phyloP scores from a whole-genome alignment of 1,140 invertebrate species.

The Megathymus violae region DNA sequence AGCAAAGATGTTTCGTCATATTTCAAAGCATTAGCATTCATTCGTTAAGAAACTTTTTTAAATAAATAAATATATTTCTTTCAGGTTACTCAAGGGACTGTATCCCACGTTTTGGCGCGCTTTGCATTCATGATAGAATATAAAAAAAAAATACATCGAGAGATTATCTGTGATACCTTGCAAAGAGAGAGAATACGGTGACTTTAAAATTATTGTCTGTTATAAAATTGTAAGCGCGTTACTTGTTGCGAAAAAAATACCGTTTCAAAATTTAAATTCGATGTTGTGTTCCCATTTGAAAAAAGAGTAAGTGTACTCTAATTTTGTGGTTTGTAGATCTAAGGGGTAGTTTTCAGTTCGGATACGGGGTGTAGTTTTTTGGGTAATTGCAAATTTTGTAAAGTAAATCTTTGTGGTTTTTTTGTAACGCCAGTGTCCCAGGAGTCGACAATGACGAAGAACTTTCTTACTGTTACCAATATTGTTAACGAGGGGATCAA shows the following conservation, averaged over 20 bases:
- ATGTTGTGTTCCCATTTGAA: slow-evolving; percentile 61
- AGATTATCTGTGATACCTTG: slow-evolving; percentile 70
- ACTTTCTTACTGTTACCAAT: slow-evolving; percentile 83
- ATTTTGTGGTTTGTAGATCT: slow-evolving; percentile 36
- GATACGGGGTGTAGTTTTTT: slow-evolving; percentile 34
- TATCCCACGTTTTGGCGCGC: slow-evolving; percentile 2
- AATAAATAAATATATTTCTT: slow-evolving; percentile 19
- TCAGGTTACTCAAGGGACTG: slow-evolving; percentile 15
- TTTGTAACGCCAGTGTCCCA: slow-evolving; percentile 70
- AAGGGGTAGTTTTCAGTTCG: slow-evolving; percentile 39
- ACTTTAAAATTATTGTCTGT: slow-evolving; percentile 42
- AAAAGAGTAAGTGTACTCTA: slow-evolving; percentile 70
- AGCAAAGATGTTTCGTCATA: background rate
- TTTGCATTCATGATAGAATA: slow-evolving; percentile 39
- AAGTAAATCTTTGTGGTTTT: slow-evolving; percentile 45
- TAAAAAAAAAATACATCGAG: slow-evolving; percentile 59
- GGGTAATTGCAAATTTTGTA: slow-evolving; percentile 40
- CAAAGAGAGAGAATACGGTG: slow-evolving; percentile 56
- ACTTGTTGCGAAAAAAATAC: slow-evolving; percentile 60
- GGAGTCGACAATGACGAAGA: slow-evolving; percentile 80
- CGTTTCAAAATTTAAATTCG: slow-evolving; percentile 51
- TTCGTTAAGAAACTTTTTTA: background rate
- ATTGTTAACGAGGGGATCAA: slow-evolving; percentile 89
- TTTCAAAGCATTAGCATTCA: slow-evolving; percentile 13
- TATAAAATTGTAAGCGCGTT: slow-evolving; percentile 64